Percentiles rank a stretch among this genome's conserved stretches.
phyloP scores from a whole-genome alignment of 2,113 vertebrate species.

The Choloepus hoffmanni region DNA sequence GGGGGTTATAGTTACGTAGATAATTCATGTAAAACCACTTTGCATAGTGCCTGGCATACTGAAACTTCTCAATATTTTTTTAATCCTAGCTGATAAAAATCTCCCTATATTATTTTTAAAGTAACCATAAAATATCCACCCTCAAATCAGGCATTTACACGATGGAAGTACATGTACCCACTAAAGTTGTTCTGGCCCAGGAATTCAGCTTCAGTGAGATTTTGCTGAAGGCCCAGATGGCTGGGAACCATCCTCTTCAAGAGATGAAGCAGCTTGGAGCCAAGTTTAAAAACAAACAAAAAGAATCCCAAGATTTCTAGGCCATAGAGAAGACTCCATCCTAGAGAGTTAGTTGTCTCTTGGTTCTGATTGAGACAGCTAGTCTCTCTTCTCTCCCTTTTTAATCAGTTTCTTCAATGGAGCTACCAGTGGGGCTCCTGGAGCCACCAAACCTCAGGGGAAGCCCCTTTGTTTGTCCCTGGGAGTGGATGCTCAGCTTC shows the following conservation, averaged over 20 bases:
- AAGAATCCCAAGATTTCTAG: neutral
- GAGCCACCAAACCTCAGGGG: neutral
- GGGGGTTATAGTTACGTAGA: neutral
- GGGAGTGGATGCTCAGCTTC: neutral
- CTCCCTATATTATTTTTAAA: conserved; percentile 42
- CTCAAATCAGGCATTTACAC: neutral
- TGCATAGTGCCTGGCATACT: neutral
- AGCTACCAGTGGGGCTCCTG: neutral
- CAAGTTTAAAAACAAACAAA: neutral
- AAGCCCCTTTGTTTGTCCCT: neutral
- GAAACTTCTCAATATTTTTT: neutral
- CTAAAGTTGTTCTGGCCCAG: neutral
- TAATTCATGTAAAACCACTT: neutral
- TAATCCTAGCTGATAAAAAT: neutral
- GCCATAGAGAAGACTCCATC: neutral
- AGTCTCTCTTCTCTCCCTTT: neutral
- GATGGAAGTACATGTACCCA: neutral
- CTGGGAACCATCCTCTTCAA: neutral
- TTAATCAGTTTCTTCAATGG: neutral
- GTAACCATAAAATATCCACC: neutral
- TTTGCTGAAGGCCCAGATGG: neutral
- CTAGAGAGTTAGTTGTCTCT: neutral
- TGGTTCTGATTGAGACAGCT: neutral
- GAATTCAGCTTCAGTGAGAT: neutral
- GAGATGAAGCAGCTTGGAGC: neutral